Conservation (phyloP, 2,797 vertebrate genomes). For the Myoxocephalus aenaeus region DNA sequence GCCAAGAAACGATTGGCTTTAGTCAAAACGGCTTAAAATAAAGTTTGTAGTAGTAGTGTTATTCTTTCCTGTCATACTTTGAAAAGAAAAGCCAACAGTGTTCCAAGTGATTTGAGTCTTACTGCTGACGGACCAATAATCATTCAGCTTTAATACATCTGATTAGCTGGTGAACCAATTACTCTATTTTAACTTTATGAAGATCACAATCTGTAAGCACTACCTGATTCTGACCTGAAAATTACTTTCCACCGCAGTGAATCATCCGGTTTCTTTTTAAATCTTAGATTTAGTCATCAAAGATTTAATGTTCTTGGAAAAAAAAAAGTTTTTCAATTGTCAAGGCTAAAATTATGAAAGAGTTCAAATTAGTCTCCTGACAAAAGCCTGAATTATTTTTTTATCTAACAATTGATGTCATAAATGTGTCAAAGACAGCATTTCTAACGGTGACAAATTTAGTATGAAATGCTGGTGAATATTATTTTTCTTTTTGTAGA, state of each 20-base stretch:
- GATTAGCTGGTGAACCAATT: background rate
- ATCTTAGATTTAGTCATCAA: background rate
- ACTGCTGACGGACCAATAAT: background rate
- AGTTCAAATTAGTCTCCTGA: background rate
- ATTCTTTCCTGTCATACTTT: background rate
- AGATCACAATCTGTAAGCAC: slow-evolving; percentile 10
- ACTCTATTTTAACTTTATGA: background rate
- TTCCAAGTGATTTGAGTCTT: background rate
- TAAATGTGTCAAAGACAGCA: too few species aligned
- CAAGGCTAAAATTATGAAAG: background rate
- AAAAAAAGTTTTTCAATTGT: background rate
- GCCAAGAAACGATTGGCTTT: background rate
- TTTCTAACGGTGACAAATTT: too few species aligned
- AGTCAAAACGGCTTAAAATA: background rate
- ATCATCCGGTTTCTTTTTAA: background rate
- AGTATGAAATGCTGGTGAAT: too few species aligned
- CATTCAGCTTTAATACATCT: background rate
- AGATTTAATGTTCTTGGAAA: background rate
- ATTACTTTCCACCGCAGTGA: background rate
- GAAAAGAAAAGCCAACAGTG: background rate
- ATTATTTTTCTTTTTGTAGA: too few species aligned
- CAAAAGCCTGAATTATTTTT: too few species aligned
- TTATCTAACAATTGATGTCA: too few species aligned
- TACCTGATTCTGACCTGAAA: slow-evolving; percentile 20
- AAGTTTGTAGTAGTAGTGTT: background rate